Evolutionary conservation across 2,797 vertebrate species (phyloP), one percentile per base, ranked within the genome.

Genomic region (Xiphophorus birchmanni): DNA sequence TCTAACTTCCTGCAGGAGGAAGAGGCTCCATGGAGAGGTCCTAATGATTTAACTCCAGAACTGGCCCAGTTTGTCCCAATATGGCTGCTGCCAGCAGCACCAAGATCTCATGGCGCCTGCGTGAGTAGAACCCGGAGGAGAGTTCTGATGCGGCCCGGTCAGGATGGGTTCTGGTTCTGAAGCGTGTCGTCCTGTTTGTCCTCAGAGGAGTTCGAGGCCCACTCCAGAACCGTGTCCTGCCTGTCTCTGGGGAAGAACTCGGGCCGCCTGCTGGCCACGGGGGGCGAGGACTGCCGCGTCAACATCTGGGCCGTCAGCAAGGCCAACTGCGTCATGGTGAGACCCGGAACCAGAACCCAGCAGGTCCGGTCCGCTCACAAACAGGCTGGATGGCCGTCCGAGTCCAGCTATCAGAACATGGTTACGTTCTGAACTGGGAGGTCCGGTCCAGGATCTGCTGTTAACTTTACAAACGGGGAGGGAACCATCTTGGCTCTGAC

Each of bases 281-380:
- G 98, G 0, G 98, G 98, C 75, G 97, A 99, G 23, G 98, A 99
- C 94, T 99, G 97, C 90, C 95, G 95, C 0, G 98, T 99, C 80
- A 99, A 99, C 91, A 95, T 99, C 87, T 99, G 98, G 98, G 96
- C 97, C 1, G 95, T 99, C 80, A 98, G 95, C 96, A 99, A 99
- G 91, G 96, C 97, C 80, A 99, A 98, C 96, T 99, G 98, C 93
- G 97, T 99, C 90, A 99, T 99, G 98, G 98, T 99, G 94, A 78
- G 80, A 40, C 72, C 15, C 60, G 15, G 58, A 8, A 32, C 29
- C 58, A 15, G 58, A 65, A 32, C 60, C 35, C 60, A 8, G 15
- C 32, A 35, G 32, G 60, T 37, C 60, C 17, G 15, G 5, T 7
- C 60, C 17, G 15, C 56, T 60, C 56, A 4, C 4, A 2, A 35